Evolutionary conservation across 2,797 vertebrate genomes (phyloP), one percentile per base, ranked within the genome.

Genomic region (Lateolabrax maculatus): DNA sequence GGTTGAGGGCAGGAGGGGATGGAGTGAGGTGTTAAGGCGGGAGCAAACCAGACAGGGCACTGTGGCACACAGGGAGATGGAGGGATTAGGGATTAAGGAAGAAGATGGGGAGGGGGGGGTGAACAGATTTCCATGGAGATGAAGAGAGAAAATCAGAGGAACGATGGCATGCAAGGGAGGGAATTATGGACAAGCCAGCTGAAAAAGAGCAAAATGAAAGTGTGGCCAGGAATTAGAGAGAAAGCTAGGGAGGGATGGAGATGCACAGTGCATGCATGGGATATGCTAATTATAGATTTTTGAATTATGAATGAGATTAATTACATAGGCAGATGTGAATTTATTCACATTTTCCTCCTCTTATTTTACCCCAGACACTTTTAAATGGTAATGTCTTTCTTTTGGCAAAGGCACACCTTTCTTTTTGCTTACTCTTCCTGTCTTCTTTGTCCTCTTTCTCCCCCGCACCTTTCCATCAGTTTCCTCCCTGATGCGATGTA

Each of bases 281-380:
- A 49, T 88, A 87, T 93, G 91, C 87, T 94, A 94, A 96, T 94
- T 84, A 82, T 57, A 77, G 75, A 75, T 80, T 79, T 89, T 83
- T 94, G 86, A 93, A 94, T 95, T 91, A 94, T 95, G 87, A 94
- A 95, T 94, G 88, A 91, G 93, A 94, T 93, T 88, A 92, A 93
- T 93, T 93, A 84, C 80, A 86, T 81, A 77, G 71, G 77, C 85
- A 84, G 71, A 88, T 79, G 53, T 83, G 77, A 89, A 89, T 81
- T 69, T 88, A 87, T 87, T 89, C 79, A 82, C 68, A 49, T 77
- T 86, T 73, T 75, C 52, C 52, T 71, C 75, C 64, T 85, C 66
- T 71, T 71, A 74, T 48, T 71, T 73, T 71, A 64, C 68, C 71
- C 61, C 44, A 74, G 77, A 90, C 84, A 83, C 82, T 83, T 90